A percentile compares a stretch with the other conserved stretches of the same genome.
Evolutionary conservation across 2,797 vertebrate species (phyloP).

Genomic region (Hemitrygon akajei): DNA sequence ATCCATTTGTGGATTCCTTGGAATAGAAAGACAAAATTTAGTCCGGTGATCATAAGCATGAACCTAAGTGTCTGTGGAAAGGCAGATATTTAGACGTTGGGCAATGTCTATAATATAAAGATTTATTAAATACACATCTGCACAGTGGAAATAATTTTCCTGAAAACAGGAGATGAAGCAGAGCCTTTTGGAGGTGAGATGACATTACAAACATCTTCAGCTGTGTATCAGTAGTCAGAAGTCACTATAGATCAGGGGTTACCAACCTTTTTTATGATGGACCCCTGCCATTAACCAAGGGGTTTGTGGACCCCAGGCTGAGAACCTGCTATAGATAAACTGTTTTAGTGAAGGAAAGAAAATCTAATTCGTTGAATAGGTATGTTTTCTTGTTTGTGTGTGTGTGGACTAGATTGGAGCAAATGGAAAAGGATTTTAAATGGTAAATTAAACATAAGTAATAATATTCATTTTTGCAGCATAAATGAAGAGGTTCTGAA

Average conservation of each 20-base stretch:
- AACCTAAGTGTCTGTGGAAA: too few relatives aligned
- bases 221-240: too few relatives aligned
- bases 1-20: not conserved
- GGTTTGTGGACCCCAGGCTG: too few relatives aligned
- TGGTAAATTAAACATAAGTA: not conserved
- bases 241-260: not conserved
- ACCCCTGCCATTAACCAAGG: too few relatives aligned
- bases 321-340: not conserved
- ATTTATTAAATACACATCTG: not conserved
- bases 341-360: not conserved
- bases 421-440: not conserved
- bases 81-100: not conserved
- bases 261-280: too few relatives aligned
- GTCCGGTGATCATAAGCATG: too few relatives aligned
- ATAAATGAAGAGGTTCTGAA: not conserved
- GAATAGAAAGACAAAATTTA: not conserved
- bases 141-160: not conserved
- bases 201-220: not conserved
- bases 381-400: not conserved
- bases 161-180: not conserved
- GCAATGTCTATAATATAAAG: not conserved
- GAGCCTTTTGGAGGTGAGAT: not conserved
- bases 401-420: not conserved
- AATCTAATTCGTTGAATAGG: not conserved
- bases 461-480: not conserved